Conservation (phyloP, 1,140 invertebrate genomes). For the Drosophila willistoni region DNA sequence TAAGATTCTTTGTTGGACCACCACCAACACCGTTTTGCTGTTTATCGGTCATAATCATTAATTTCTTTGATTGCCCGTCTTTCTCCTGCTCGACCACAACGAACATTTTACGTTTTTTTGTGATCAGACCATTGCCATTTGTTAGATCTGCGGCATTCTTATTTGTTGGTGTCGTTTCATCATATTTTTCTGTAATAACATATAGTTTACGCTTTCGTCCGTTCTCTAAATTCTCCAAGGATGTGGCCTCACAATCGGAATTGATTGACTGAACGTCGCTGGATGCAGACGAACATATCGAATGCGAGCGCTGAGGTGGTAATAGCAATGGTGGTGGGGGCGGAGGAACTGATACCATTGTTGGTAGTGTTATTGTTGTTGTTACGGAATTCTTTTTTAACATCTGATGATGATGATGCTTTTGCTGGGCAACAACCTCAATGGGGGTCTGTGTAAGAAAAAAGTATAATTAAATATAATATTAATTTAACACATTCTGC, state of each 20-base stretch:
- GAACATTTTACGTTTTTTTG: constrained; percentile 74
- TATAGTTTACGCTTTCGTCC: constrained; percentile 39
- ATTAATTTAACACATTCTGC: too few relatives aligned
- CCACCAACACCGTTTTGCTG: constrained; percentile 34
- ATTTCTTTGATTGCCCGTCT: constrained; percentile 56
- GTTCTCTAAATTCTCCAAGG: constrained; percentile 41
- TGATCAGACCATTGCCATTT: constrained; percentile 22
- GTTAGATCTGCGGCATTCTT: background rate
- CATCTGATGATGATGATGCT: constrained; percentile 1
- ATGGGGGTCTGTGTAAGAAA: background rate
- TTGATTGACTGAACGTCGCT: constrained; percentile 68
- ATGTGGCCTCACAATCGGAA: constrained; percentile 66
- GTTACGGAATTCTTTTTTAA: background rate
- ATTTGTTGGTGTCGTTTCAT: background rate
- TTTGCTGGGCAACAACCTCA: background rate
- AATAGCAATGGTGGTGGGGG: constrained; percentile 40
- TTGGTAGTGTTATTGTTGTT: background rate
- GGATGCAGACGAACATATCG: constrained; percentile 74
- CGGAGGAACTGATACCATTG: constrained; percentile 10
- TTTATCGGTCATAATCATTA: constrained; percentile 75
- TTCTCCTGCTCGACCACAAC: constrained; percentile 77
- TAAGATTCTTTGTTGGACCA: constrained; percentile 41
- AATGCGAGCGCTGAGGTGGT: constrained; percentile 70
- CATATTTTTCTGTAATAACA: constrained; percentile 50
- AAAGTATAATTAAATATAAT: background rate